These are phyloP conservation scores for Poeciliopsis occidentalis DNA, from an alignment of 2,113 vertebrate species.

Conservation along the genomic window DNA sequence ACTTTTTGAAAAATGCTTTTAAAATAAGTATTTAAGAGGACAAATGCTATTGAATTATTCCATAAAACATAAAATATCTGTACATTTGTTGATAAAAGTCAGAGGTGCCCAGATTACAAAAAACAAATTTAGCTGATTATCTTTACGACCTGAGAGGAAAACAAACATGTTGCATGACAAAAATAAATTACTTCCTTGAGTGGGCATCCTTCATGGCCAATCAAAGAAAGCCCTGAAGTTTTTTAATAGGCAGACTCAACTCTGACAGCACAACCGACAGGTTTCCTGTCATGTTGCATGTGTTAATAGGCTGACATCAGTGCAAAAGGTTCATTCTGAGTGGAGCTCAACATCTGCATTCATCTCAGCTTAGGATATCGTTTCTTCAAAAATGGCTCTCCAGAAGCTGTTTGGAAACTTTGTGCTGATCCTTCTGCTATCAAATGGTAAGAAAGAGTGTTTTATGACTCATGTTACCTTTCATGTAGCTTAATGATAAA, in stretches of 20 bases:
- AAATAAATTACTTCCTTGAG: not conserved
- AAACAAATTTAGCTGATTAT: not conserved
- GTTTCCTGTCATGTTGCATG: not conserved
- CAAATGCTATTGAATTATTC: not conserved
- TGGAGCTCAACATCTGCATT: not conserved
- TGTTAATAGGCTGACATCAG: not conserved
- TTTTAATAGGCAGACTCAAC: not conserved
- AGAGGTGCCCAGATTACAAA: not conserved
- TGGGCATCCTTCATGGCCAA: not conserved
- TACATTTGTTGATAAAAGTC: not conserved
- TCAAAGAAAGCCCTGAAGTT: too few relatives aligned
- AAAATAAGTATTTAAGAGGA: not conserved
- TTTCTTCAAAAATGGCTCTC: constrained; percentile 17
- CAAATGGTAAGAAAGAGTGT: constrained; percentile 3
- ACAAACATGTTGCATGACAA: not conserved
- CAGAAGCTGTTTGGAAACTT: not conserved
- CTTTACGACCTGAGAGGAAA: not conserved
- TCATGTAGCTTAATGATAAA: not conserved
- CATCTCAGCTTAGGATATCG: not conserved
- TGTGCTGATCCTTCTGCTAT: not conserved
- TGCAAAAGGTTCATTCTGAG: not conserved
- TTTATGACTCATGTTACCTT: not conserved
- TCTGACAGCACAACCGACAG: not conserved
- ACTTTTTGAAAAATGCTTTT: too few relatives aligned
- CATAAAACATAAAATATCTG: not conserved